These are phyloP conservation scores for Dufourea novaeangliae DNA, from an alignment of 1,140 invertebrate genomes.

Conservation along the genomic window DNA sequence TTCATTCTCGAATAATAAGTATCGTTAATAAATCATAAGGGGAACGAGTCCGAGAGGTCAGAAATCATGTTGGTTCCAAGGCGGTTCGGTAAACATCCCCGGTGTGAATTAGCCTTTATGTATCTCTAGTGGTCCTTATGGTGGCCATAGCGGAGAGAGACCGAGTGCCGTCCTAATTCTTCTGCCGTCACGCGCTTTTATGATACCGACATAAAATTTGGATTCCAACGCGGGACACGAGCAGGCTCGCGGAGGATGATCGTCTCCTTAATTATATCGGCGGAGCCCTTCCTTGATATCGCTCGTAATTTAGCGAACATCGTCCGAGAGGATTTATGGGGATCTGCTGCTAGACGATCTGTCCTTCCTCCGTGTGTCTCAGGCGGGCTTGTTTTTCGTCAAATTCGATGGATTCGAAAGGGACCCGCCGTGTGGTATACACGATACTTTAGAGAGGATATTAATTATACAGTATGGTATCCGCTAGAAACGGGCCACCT, in stretches of 20 bases:
- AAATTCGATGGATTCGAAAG: conserved; percentile 39
- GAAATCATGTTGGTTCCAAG: neutral
- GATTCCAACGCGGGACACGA: conserved; percentile 69
- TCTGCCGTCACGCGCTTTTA: conserved; percentile 75
- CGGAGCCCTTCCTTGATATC: conserved; percentile 66
- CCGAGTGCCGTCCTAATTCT: conserved; percentile 72
- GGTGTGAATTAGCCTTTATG: conserved; percentile 61
- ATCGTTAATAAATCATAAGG: neutral
- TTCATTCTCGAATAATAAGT: neutral
- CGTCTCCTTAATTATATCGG: conserved; percentile 66
- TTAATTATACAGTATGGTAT: too few species aligned
- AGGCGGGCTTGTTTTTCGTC: conserved; percentile 47
- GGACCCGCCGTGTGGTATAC: neutral
- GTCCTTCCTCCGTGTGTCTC: conserved; percentile 36
- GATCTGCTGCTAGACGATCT: conserved; percentile 51
- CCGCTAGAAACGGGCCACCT: too few species aligned
- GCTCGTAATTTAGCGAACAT: conserved; percentile 69
- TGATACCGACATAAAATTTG: conserved; percentile 75
- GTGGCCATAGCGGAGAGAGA: conserved; percentile 40
- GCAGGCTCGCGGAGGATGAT: conserved; percentile 59
- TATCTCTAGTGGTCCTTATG: conserved; percentile 47
- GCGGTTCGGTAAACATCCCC: conserved; percentile 4
- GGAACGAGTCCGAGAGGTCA: neutral
- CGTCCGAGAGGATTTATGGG: conserved; percentile 49
- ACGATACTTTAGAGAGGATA: neutral